phyloP scores from a whole-genome alignment of 1,140 invertebrate species.

The Paraescarpia echinospica region DNA sequence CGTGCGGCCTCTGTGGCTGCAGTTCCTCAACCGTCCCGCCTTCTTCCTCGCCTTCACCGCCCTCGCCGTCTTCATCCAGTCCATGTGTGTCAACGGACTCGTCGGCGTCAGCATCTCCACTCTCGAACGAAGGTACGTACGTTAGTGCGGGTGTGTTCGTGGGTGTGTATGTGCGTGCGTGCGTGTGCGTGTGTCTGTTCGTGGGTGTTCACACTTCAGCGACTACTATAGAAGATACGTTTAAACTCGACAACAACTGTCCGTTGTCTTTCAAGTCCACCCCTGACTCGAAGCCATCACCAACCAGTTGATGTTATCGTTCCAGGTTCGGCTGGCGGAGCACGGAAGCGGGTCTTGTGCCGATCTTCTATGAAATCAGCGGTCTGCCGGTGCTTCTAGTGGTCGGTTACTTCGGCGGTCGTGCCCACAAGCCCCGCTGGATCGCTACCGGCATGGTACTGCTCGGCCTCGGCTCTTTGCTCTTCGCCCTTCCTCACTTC shows the following conservation, averaged over 20 bases:
- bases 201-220: no score
- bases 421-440: neutral
- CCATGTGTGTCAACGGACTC: slow-evolving; percentile 14
- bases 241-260: no score
- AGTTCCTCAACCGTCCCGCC: neutral
- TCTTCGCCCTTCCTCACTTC: neutral
- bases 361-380: neutral
- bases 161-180: no score
- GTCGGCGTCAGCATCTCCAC: slow-evolving; percentile 14
- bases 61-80: neutral
- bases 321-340: slow-evolving; percentile 7
- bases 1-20: neutral
- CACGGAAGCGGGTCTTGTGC: neutral
- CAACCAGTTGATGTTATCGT: neutral
- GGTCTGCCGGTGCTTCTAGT: neutral
- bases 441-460: neutral
- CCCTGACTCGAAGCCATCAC: neutral
- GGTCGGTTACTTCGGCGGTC: neutral
- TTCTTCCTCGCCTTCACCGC: slow-evolving; percentile 7
- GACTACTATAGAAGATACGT: no score
- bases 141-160: no score
- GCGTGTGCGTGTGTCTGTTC: no score
- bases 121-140: neutral
- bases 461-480: neutral
- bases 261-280: no score